phyloP scores from a whole-genome alignment of 2,113 vertebrate species.

The Poecilia latipinna region DNA sequence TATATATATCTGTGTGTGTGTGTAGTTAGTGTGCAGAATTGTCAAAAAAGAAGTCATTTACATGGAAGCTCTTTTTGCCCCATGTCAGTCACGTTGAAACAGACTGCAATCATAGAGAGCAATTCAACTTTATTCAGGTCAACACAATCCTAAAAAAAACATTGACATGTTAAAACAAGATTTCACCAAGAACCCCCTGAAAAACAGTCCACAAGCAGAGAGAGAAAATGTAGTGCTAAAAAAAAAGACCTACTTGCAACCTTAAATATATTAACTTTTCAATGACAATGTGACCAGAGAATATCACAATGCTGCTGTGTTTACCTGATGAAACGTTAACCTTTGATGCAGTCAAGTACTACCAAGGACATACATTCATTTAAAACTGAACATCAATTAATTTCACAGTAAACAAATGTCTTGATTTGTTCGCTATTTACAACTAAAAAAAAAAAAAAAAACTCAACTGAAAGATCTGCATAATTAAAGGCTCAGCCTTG shows the following conservation, averaged over 20 bases:
- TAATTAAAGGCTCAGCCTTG: conserved; percentile 79
- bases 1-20: too few species aligned
- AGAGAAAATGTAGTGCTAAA: background rate
- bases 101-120: background rate
- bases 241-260: background rate
- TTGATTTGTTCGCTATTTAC: background rate
- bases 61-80: too few species aligned
- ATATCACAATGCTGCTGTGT: background rate
- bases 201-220: background rate
- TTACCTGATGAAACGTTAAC: background rate
- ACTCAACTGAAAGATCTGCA: conserved; percentile 27
- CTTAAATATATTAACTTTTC: background rate
- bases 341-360: background rate
- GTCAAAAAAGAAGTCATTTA: too few species aligned
- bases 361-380: background rate
- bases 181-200: too few species aligned
- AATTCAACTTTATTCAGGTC: background rate
- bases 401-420: background rate
- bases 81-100: background rate
- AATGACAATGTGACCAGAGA: background rate
- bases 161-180: background rate
- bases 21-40: too few species aligned
- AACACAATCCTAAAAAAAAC: background rate
- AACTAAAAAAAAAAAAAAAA: background rate
- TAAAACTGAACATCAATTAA: background rate